Evolutionary conservation across 1,140 invertebrate species (phyloP), one percentile per base, ranked within the genome.

Genomic region (Drosophila leontia): DNA sequence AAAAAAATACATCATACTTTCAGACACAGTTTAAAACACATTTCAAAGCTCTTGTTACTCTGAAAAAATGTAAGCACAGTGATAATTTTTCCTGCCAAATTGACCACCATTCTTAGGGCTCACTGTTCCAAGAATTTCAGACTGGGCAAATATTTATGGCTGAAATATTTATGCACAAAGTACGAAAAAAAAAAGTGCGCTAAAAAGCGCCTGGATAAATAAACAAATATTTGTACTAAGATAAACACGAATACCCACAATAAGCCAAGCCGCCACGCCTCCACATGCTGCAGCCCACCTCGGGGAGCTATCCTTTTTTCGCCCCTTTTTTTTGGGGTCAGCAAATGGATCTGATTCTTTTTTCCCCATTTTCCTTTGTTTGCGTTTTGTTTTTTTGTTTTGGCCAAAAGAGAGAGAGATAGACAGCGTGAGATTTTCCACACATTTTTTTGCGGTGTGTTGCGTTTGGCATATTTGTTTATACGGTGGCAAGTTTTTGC

Each of bases 171-270:
- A 45, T 51, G 62, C 42, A 29, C 44, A 63, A 60, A 44, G 23
- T 44, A 51, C 62, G n/a, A 17, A 39, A 77, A 61, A 77, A 61
- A 67, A 44, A 70, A 67, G 26, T 51, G 37, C 34, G 15, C 15
- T 62, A 72, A 77, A 51, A 63, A 34, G 34, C 34, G 17, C n/a
- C 34, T 72, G 64, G 61, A 64, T 75, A 87, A 88, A 88, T 88
- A 88, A 82, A 84, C 84, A 88, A 88, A 88, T 84, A 88, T 88
- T 90, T 88, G 85, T 62, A 80, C 82, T 72, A 70, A 88, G 82
- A 88, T 90, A 88, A 88, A 88, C 84, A 84, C 53, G 42, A 69
- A 75, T 41, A 35, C 50, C 65, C 65, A 56, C 48, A 71, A 64
- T 48, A 42, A 47, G 34, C 39, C 29, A 53, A 67, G 39, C 37